These are phyloP conservation scores for Uromys caudimaculatus DNA, from an alignment of 2,797 vertebrate genomes.

Conservation along the genomic window DNA sequence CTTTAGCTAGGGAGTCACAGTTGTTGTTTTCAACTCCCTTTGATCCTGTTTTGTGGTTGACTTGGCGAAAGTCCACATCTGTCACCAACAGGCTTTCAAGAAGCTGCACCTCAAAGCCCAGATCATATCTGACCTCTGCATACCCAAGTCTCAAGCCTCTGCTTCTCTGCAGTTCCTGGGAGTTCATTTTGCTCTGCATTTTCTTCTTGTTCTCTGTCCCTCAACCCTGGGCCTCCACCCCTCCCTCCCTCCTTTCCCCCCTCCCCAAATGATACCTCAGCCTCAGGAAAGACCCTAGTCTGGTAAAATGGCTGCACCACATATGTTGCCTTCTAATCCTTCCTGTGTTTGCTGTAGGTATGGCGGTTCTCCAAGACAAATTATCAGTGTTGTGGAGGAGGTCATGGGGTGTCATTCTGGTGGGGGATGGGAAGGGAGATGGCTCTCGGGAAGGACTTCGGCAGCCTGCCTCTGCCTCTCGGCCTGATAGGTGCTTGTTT, in stretches of 20 bases:
- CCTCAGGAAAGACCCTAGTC: slow-evolving; percentile 57
- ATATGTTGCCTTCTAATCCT: slow-evolving; percentile 71
- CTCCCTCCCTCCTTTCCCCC: background rate
- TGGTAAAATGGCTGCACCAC: slow-evolving; percentile 45
- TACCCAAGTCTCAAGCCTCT: background rate
- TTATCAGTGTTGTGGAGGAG: slow-evolving; percentile 68
- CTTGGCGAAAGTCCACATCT: slow-evolving; percentile 77
- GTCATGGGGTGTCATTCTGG: slow-evolving; percentile 48
- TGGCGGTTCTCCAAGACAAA: slow-evolving; percentile 77
- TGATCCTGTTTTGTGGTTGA: slow-evolving; percentile 75
- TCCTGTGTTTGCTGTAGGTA: slow-evolving; percentile 81
- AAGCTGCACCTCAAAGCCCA: slow-evolving; percentile 40
- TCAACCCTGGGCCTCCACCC: background rate
- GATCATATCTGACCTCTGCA: slow-evolving; percentile 66
- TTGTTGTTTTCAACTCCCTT: slow-evolving; percentile 70
- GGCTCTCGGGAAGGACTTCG: background rate
- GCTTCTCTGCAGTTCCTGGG: background rate
- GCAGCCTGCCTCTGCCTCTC: background rate
- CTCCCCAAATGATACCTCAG: background rate
- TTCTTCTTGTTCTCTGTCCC: background rate
- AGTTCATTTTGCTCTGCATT: background rate
- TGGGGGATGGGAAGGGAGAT: slow-evolving; percentile 62
- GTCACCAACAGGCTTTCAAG: slow-evolving; percentile 71
- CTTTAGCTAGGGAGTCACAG: background rate
- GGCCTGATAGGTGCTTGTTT: background rate